Evolutionary conservation across 2,113 vertebrate genomes (phyloP), one percentile per base, ranked within the genome.

Genomic region (Gobius niger): DNA sequence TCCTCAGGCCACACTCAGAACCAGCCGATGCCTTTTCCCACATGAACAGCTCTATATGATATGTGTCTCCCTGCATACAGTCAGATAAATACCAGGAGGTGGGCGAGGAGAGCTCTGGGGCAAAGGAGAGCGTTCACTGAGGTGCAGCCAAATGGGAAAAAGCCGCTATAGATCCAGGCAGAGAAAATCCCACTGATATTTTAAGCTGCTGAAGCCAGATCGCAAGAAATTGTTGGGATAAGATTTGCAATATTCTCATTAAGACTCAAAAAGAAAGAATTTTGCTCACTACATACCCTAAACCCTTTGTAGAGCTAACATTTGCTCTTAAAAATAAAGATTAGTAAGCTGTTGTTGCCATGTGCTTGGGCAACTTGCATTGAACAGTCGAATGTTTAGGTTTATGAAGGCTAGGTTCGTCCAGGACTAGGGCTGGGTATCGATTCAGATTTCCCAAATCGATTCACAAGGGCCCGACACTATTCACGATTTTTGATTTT

Each of bases 1-100:
- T 82, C 90, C 84, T 52, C 77, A 40, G 85, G 91, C 87, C 70
- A 81, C 80, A 84, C 81, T 89, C 87, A 88, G 80, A 89, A 88
- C 92, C 89, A 90, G 87, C 82, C 78, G 90, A 86, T 83, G 84
- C 68, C 74, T 75, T 84, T 85, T 85, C 75, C 82, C 77, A 52
- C 69, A 68, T 83, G 84, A 77, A 62, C 71, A 19, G 63, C 70
- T 75, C 87, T 87, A 73, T 90, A 88, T 90, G 90, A 91, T 91
- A 87, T 85, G 83, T 89, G 87, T 92, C 91, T 74, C 61, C 90
- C 70, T 81, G 77, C 67, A 92, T 93, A 86, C 69, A 80, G 76
- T 89, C 88, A 81, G 53, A 78, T 70, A 91, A 92, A 92, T 92
- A 90, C 84, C 88, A 91, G 34, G 7, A 76, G 75, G 84, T 90